Evolutionary conservation across 2,797 vertebrate genomes (phyloP), one percentile per base, ranked within the genome.

Genomic region (Poeciliopsis infans): DNA sequence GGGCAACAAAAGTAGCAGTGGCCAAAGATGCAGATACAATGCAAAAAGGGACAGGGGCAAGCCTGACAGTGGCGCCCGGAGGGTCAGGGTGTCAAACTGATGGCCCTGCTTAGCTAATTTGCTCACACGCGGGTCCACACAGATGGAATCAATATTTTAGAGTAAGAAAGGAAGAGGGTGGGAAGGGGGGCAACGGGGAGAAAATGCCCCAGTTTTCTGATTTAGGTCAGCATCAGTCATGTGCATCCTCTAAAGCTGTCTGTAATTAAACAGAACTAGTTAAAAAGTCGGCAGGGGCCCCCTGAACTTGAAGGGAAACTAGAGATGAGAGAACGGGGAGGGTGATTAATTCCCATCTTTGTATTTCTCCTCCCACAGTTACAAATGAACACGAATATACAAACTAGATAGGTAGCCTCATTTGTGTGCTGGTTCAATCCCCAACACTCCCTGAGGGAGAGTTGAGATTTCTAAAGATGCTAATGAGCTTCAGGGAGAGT

Each of bases 221-320:
- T 96, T 84, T 95, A 94, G 96, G 95, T 95, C 95, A 95, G 76
- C 82, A 36, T 87, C 89, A 90, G 87, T 86, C 76, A 83, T 88
- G 90, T 87, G 87, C 89, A 90, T 84, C 88, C 85, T 86, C 86
- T 81, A 83, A 93, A 88, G 91, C 91, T 79, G 90, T 82, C 89
- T 90, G 91, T 95, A 94, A 95, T 94, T 95, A 95, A 91, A 94
- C 87, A 85, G 90, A 94, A 91, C 90, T 85, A 81, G 90, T 86
- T 87, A 85, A 92, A 92, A 91, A 86, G 75, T 84, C 74, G 75
- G 78, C 83, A 88, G 85, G 75, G 85, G 89, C 83, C 78, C 79
- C 57, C 79, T 46, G 75, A 86, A 91, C 78, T 86, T 83, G 79
- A 84, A 80, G 82, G 68, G 79, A 83, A 66, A 55, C 76, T 78